Evolutionary conservation across 2,888 invertebrate genomes (phyloP).

Genomic region (Nemapogon koenigi): DNA sequence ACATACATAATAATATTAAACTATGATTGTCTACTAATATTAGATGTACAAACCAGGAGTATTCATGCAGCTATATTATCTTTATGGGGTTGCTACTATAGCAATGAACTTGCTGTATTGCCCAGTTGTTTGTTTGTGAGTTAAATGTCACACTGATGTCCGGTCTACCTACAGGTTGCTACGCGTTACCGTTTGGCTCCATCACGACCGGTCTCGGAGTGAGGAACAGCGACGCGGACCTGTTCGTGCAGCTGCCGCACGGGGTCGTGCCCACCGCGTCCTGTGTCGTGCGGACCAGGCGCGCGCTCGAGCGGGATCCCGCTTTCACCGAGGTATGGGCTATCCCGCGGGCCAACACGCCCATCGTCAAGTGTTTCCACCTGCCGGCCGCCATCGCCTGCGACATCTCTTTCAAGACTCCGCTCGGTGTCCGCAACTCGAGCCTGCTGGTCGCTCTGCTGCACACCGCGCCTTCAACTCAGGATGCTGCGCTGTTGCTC

Average conservation of each 20-base stretch:
- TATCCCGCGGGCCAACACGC: constrained; percentile 77
- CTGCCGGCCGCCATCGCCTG: constrained; percentile 66
- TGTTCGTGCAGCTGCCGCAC: constrained; percentile 63
- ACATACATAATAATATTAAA: no score
- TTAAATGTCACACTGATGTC: not conserved
- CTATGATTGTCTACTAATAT: no score
- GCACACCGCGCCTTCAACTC: constrained; percentile 61
- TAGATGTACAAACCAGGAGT: no score
- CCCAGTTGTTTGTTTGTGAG: not conserved
- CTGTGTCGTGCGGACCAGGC: constrained; percentile 10
- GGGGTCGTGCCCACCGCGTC: constrained; percentile 20
- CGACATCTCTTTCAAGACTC: constrained; percentile 77
- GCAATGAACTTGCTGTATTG: no score
- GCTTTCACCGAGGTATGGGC: constrained; percentile 64
- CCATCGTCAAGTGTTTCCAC: constrained; percentile 78
- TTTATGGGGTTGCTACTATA: no score
- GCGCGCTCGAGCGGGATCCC: constrained; percentile 12
- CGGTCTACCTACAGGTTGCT: constrained; percentile 33
- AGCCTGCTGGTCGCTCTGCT: constrained; percentile 68
- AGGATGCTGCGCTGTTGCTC: constrained; percentile 66
- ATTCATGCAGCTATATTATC: no score
- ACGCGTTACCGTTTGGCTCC: constrained; percentile 72
- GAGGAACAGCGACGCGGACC: constrained; percentile 75
- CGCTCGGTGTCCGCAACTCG: constrained; percentile 74
- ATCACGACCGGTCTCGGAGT: constrained; percentile 74